phyloP scores from a whole-genome alignment of 2,113 vertebrate species.

The Rhizomys pruinosus region DNA sequence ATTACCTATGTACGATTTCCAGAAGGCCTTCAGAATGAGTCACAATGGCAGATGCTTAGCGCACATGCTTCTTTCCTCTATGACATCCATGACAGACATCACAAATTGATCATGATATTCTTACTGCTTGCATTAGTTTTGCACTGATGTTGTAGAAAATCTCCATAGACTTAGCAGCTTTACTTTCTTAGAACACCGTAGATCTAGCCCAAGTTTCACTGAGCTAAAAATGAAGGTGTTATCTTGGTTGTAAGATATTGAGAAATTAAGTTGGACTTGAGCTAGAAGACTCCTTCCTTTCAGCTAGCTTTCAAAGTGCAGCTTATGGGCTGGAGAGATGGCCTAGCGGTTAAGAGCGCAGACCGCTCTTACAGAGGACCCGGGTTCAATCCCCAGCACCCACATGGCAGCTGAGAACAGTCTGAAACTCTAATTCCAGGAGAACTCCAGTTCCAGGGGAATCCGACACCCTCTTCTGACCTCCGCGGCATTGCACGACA shows the following conservation, averaged over 20 bases:
- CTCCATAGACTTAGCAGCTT: neutral
- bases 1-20: neutral
- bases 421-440: no score
- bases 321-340: no score
- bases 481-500: no score
- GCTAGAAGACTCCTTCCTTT: neutral
- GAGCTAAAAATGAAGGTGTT: conserved; percentile 33
- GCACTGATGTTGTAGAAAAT: neutral
- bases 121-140: conserved; percentile 17
- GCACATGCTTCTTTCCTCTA: neutral
- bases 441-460: no score
- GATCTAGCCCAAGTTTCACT: neutral
- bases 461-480: no score
- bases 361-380: no score
- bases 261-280: neutral
- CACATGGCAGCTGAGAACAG: no score
- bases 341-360: no score
- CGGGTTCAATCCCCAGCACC: no score
- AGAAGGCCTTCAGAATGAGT: neutral
- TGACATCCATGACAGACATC: neutral
- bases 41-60: neutral
- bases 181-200: neutral
- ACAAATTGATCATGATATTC: neutral
- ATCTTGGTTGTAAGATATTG: neutral
- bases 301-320: neutral